Conservation (phyloP, 2,888 invertebrate genomes). For the Lymantria monacha region DNA sequence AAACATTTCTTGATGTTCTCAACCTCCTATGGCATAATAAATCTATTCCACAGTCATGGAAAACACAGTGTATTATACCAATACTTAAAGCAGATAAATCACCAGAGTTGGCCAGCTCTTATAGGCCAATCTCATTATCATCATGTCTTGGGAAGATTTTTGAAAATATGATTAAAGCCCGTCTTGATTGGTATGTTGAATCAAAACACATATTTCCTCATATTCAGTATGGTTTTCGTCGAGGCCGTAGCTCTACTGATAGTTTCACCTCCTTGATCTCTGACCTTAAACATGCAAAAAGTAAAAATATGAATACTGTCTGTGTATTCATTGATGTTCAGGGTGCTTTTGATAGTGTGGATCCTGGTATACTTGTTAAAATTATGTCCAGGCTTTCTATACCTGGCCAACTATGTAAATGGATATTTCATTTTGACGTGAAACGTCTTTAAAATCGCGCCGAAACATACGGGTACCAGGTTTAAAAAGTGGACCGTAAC, state of each 20-base stretch:
- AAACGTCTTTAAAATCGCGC: neutral
- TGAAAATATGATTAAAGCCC: neutral
- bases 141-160: slow-evolving; percentile 4
- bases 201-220: neutral
- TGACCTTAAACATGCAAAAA: slow-evolving; percentile 3
- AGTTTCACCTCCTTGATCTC: slow-evolving; percentile 1
- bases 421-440: too few species aligned
- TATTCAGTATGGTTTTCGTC: neutral
- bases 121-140: slow-evolving; percentile 6
- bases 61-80: slow-evolving; percentile 5
- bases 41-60: neutral
- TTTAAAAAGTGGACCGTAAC: too few species aligned
- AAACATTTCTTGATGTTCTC: slow-evolving; percentile 1
- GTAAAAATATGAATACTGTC: neutral
- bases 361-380: slow-evolving; percentile 13
- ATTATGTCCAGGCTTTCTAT: slow-evolving; percentile 8
- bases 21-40: slow-evolving; percentile 12
- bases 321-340: slow-evolving; percentile 3
- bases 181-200: slow-evolving; percentile 2
- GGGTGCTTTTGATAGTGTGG: slow-evolving; percentile 4
- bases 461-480: too few species aligned
- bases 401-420: slow-evolving; percentile 13
- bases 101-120: slow-evolving; percentile 12
- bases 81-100: slow-evolving; percentile 14
- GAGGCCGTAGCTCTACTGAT: neutral